Evolutionary conservation across 2,113 vertebrate species (phyloP), one percentile per base, ranked within the genome.

Genomic region (Syngnathoides biaculeatus): DNA sequence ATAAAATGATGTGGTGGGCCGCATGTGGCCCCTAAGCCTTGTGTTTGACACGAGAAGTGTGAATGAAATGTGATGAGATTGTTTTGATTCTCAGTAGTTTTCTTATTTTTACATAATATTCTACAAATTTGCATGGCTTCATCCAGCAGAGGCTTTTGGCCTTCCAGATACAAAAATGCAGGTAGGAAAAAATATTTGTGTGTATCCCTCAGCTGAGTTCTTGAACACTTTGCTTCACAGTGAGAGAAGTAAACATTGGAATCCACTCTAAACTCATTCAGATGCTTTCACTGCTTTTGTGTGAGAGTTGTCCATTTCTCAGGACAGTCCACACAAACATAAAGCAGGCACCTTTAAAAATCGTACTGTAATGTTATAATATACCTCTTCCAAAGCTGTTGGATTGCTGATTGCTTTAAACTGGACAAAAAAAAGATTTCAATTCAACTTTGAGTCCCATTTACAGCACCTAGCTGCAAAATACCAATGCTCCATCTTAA

Each of bases 71-170:
- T 56, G 53, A 39, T 57, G 57, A 26, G 17, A 72, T 26, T 48
- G 73, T 75, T 48, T 6, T 20, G 17, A 17, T 48, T 17, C 45
- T 48, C 56, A 60, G 55, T 75, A 67, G 53, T 78, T 68, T 78
- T 75, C 45, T 42, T 47, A 50, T 50, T 50, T 50, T 2, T 40
- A 10, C 8, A 40, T 10, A 40, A 10, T 8, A 12, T 40, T 20
- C 48, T 5, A 50, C 20, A 50, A 50, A 50, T 50, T 50, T 50
- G 48, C 48, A 20, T 20, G 48, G 19, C 11, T 5, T 40, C 48
- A n/a, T 19, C 8, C 5, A 50, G 19, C 20, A 9, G 48, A 50
- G 20, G 13, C 43, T n/a, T 20, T 7, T n/a, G 48, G 8, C 19
- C n/a, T 19, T 50, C 48, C 7, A 7, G 48, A 40, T 10, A 40